phyloP scores from a whole-genome alignment of 1,140 invertebrate species.

The Cataglyphis hispanica region DNA sequence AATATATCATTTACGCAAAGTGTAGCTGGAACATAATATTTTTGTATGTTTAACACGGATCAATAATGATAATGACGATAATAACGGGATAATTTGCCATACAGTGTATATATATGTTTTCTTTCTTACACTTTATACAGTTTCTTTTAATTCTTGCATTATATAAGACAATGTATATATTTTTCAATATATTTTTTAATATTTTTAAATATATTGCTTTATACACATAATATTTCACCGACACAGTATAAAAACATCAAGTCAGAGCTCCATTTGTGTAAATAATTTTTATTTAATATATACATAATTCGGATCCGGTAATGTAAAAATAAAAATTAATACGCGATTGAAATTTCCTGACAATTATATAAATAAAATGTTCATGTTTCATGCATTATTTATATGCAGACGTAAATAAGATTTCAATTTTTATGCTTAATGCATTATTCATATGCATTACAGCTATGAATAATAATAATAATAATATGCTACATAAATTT shows the following conservation, averaged over 20 bases:
- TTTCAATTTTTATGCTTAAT: background rate
- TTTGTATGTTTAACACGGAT: background rate
- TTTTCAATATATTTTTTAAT: too few species aligned
- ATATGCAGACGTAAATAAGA: background rate
- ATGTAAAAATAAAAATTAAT: background rate
- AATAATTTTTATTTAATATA: too few species aligned
- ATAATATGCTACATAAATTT: background rate
- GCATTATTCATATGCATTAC: background rate
- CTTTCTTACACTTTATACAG: background rate
- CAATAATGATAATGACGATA: background rate
- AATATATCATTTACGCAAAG: conserved; percentile 18
- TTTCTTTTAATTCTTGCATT: background rate
- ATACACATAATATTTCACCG: background rate
- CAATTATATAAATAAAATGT: background rate
- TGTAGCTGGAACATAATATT: background rate
- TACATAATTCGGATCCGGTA: too few species aligned
- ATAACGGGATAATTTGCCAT: background rate
- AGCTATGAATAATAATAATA: background rate
- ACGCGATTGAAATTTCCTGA: background rate
- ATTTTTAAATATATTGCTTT: too few species aligned
- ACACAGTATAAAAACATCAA: background rate
- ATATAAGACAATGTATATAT: background rate
- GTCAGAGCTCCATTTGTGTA: too few species aligned
- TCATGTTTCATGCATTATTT: background rate
- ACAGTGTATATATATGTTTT: background rate